These are phyloP conservation scores for Drosophila athabasca DNA, from an alignment of 1,140 invertebrate species.

Conservation along the genomic window DNA sequence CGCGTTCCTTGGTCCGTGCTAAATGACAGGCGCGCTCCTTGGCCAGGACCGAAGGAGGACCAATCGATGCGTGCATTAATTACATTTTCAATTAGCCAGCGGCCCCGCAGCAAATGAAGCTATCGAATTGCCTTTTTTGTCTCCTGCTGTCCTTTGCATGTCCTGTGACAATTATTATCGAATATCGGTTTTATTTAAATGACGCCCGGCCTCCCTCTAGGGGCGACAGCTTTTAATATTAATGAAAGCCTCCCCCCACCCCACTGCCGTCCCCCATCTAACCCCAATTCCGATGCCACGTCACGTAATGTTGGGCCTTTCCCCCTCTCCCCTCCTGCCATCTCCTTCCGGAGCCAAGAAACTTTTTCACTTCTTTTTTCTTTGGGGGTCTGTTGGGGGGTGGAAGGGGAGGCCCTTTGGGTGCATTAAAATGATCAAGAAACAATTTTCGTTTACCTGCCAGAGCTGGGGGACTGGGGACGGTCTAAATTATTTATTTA, in stretches of 20 bases:
- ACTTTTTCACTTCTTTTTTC: conserved; percentile 69
- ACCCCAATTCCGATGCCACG: conserved; percentile 56
- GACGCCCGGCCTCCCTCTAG: conserved; percentile 51
- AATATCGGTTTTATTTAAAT: conserved; percentile 81
- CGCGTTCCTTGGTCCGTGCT: conserved; percentile 26
- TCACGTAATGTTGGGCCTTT: conserved; percentile 61
- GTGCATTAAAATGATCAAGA: conserved; percentile 83
- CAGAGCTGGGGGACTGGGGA: conserved; percentile 19
- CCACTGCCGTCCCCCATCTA: conserved; percentile 15
- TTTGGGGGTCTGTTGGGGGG: conserved; percentile 24
- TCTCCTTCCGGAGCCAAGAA: conserved; percentile 42
- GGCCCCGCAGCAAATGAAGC: conserved; percentile 69
- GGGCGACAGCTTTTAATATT: conserved; percentile 67
- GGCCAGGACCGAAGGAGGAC: conserved; percentile 16
- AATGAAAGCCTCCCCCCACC: conserved; percentile 53
- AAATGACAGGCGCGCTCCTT: conserved; percentile 59
- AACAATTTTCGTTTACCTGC: conserved; percentile 82
- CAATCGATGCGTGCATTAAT: conserved; percentile 76
- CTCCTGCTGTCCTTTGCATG: conserved; percentile 63
- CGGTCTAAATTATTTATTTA: conserved; percentile 77
- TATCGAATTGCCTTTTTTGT: conserved; percentile 68
- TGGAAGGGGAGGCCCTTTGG: conserved; percentile 60
- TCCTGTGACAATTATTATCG: conserved; percentile 81
- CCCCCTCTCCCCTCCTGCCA: too few species aligned
- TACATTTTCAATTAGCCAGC: conserved; percentile 80